A percentile compares a stretch with the other conserved stretches of the same genome.
phyloP scores from a whole-genome alignment of 2,797 vertebrate species.

The Karalla daura region DNA sequence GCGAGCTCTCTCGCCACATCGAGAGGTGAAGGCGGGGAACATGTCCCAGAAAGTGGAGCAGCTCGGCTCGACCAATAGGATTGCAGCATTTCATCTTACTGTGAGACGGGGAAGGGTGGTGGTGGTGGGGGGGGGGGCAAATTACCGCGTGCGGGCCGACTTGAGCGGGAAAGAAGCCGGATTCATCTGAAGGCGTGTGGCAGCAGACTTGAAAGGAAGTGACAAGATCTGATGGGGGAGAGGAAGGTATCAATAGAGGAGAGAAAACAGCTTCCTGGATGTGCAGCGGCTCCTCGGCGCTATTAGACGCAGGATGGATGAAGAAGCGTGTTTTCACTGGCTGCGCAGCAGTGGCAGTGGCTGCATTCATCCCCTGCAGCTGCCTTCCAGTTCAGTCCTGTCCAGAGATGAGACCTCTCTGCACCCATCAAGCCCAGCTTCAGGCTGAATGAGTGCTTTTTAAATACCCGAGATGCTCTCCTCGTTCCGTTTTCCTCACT shows the following conservation, averaged over 20 bases:
- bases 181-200: conserved; percentile 31
- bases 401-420: conserved; percentile 63
- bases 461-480: conserved; percentile 57
- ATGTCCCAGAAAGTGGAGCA: conserved; percentile 56
- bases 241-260: conserved; percentile 25
- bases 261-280: not conserved
- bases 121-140: too few species aligned
- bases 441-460: conserved; percentile 64
- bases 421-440: conserved; percentile 56
- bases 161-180: conserved; percentile 31
- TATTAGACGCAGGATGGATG: conserved; percentile 24
- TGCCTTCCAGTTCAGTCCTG: conserved; percentile 61
- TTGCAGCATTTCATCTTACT: conserved; percentile 50
- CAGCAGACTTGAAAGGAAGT: conserved; percentile 34
- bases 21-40: conserved; percentile 37
- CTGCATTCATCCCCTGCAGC: conserved; percentile 68
- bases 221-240: conserved; percentile 17
- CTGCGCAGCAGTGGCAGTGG: conserved; percentile 48
- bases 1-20: conserved; percentile 11
- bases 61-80: conserved; percentile 26
- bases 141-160: conserved; percentile 42
- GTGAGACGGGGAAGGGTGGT: conserved; percentile 48
- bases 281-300: conserved; percentile 1
- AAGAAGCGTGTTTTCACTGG: conserved; percentile 47
- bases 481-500: conserved; percentile 26